Evolutionary conservation across 2,113 vertebrate species (phyloP), one percentile per base, ranked within the genome.

Genomic region (Hippocampus barbouri): DNA sequence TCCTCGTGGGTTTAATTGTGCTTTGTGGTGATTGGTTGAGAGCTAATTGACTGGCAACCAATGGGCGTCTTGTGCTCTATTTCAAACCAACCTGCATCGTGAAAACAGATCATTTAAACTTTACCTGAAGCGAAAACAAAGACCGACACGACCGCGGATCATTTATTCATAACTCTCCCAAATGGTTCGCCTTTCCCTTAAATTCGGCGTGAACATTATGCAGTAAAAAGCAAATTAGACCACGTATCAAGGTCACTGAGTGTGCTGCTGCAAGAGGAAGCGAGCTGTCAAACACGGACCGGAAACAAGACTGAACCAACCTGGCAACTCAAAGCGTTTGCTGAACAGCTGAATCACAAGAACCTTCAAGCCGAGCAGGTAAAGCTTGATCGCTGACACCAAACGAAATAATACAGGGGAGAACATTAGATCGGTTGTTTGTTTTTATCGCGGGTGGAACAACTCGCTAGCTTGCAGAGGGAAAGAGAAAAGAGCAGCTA

Each of bases 291-390:
- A 51, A 64, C 4, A 43, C 27, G 4, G 38, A 25, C 8, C 10
- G n/a, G 67, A 1, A 18, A 0, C 57, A 0, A 1, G 0, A 34
- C 66, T 59, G 5, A 49, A 91, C 88, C 47, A 38, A 91, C 91
- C 91, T 90, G 90, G 83, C 47, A 88, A 51, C 41, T 43, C 72
- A 61, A 89, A 75, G 2, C 78, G 41, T 72, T 49, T 75, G 75
- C 74, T 78, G 70, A 84, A 53, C 72, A 92, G 80, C 72, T 92
- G 90, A 23, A 56, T 30, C 63, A 91, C 41, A 56, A 92, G 56
- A 10, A 87, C 85, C 80, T 72, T 86, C 62, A 90, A 15, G 1
- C 85, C 89, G 2, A 89, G 75, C 67, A 89, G 66, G 66, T 91
- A 91, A 2, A 91, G 75, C 71, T 43, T 86, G 27, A 88, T 7